phyloP scores from a whole-genome alignment of 2,888 invertebrate genomes.

The Clitarchus hookeri region DNA sequence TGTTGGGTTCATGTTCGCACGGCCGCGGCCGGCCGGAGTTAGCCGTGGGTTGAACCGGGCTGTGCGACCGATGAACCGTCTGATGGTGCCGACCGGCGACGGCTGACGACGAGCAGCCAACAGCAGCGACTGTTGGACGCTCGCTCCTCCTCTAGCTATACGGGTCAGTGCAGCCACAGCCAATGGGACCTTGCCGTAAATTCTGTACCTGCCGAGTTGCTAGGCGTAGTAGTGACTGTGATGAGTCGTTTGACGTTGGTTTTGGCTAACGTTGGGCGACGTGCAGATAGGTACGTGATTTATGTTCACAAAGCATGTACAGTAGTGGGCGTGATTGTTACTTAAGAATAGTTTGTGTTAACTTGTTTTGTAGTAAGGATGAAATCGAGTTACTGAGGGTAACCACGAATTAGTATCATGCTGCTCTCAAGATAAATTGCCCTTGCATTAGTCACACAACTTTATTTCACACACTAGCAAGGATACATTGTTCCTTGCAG shows the following conservation, averaged over 20 bases:
- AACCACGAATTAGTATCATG: neutral
- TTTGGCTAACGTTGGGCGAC: conserved; percentile 34
- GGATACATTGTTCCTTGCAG: neutral
- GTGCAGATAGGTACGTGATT: conserved; percentile 22
- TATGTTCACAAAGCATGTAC: conserved; percentile 5
- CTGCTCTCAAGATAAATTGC: neutral
- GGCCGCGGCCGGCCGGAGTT: neutral
- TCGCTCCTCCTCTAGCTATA: neutral
- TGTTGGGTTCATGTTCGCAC: neutral
- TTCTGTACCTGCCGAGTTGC: neutral
- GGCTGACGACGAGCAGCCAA: conserved; percentile 6
- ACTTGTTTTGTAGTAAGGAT: neutral
- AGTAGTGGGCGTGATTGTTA: neutral
- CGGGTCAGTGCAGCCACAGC: conserved; percentile 18
- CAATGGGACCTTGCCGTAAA: neutral
- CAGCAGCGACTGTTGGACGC: conserved; percentile 34
- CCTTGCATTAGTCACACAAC: neutral
- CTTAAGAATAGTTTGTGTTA: neutral
- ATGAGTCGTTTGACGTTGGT: neutral
- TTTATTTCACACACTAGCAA: neutral
- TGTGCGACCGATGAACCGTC: neutral
- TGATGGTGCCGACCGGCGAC: neutral
- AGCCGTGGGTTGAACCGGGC: neutral
- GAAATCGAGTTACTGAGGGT: neutral
- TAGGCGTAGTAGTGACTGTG: neutral